Evolutionary conservation across 35 echinoderm and acorn worm genomes (phyloP).

Genomic region (Lytechinus pictus): DNA sequence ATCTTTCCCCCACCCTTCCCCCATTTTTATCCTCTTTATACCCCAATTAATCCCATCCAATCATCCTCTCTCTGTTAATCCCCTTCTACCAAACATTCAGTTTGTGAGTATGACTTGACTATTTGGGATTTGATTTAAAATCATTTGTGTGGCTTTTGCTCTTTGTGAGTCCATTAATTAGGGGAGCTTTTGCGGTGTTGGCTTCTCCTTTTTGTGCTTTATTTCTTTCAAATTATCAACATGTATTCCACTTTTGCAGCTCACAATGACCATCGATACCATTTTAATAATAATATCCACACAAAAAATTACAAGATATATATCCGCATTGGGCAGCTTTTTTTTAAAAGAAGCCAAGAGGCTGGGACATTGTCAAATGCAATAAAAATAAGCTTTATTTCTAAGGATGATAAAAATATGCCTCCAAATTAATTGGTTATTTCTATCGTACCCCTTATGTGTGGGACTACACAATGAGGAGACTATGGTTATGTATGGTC

Average conservation of each 20-base stretch:
- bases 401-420: too few species aligned
- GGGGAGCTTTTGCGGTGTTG: not conserved
- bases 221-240: not conserved
- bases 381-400: too few species aligned
- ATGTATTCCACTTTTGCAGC: not conserved
- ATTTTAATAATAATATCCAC: too few species aligned
- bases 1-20: not conserved
- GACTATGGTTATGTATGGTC: too few species aligned
- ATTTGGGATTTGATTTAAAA: not conserved
- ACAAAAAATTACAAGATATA: too few species aligned
- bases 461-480: too few species aligned
- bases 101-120: conserved; percentile 50
- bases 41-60: not conserved
- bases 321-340: too few species aligned
- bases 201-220: not conserved
- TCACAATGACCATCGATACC: too few species aligned
- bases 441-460: too few species aligned
- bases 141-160: not conserved
- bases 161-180: not conserved
- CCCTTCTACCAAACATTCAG: conserved; percentile 44
- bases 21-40: not conserved
- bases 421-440: too few species aligned
- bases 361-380: too few species aligned
- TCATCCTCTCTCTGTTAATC: not conserved
- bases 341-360: too few species aligned